Percentiles rank a stretch among this genome's conserved stretches.
Evolutionary conservation across 2,888 invertebrate genomes (phyloP).

Genomic region (Melanchra persicariae): DNA sequence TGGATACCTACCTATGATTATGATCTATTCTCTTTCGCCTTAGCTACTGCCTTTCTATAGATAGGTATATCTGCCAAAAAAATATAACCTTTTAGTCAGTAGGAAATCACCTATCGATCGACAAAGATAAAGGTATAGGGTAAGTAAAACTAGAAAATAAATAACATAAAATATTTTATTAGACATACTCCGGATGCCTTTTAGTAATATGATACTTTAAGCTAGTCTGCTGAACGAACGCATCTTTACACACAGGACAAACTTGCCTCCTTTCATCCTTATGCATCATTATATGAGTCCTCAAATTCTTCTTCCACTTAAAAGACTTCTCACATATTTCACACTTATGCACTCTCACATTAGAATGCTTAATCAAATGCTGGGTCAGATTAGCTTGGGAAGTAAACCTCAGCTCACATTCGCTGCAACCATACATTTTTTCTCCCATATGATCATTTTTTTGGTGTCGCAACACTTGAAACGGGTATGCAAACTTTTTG

Average conservation of each 20-base stretch:
- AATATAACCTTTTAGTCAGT: not conserved
- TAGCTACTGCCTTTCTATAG: not conserved
- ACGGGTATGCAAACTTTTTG: slow-evolving; percentile 74
- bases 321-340: slow-evolving; percentile 74
- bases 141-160: slow-evolving; percentile 31
- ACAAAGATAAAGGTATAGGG: not conserved
- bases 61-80: no score
- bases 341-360: slow-evolving; percentile 62
- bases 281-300: slow-evolving; percentile 72
- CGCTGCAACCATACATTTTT: slow-evolving; percentile 64
- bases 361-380: slow-evolving; percentile 54
- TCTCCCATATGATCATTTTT: slow-evolving; percentile 76
- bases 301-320: slow-evolving; percentile 57
- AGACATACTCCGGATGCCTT: slow-evolving; percentile 68
- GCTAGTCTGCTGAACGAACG: slow-evolving; percentile 75
- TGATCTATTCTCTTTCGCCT: not conserved
- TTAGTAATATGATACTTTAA: slow-evolving; percentile 73
- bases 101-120: not conserved
- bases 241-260: slow-evolving; percentile 73
- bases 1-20: no score
- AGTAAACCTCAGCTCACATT: slow-evolving; percentile 68
- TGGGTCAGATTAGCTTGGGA: slow-evolving; percentile 59
- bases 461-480: slow-evolving; percentile 72
- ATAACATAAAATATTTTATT: slow-evolving; percentile 22
- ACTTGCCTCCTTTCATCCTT: slow-evolving; percentile 69